These are phyloP conservation scores for Crenuchus spilurus DNA, from an alignment of 2,797 vertebrate genomes.

Conservation along the genomic window DNA sequence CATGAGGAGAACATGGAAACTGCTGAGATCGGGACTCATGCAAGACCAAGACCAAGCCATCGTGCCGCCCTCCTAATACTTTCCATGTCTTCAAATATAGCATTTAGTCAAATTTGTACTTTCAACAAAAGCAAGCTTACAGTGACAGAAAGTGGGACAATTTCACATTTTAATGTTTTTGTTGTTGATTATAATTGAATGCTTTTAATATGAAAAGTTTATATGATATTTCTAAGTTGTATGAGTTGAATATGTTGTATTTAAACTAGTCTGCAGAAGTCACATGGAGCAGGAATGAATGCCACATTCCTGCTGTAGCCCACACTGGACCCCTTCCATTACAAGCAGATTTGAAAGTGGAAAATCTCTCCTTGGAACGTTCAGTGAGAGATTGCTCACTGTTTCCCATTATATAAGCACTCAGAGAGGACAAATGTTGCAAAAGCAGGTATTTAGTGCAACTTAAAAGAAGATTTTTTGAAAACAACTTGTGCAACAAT, in stretches of 20 bases:
- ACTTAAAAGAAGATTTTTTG: neutral
- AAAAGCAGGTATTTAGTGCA: constrained; percentile 20
- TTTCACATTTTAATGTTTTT: no score
- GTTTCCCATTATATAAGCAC: constrained; percentile 49
- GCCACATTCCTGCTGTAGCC: constrained; percentile 33
- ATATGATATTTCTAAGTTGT: no score
- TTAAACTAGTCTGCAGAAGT: neutral
- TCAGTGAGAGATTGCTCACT: constrained; percentile 31
- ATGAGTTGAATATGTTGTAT: neutral
- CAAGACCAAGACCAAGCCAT: no score
- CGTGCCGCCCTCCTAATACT: no score
- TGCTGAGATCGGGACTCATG: no score
- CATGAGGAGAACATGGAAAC: no score
- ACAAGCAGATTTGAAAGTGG: constrained; percentile 51
- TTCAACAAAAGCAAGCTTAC: no score
- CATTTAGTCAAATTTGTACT: no score
- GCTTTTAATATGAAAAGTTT: no score
- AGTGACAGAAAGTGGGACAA: no score
- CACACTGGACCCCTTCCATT: constrained; percentile 43
- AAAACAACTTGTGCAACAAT: constrained; percentile 23
- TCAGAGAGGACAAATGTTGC: constrained; percentile 33
- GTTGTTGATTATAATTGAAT: no score
- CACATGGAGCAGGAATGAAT: constrained; percentile 13
- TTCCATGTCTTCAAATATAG: no score
- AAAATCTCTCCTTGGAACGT: constrained; percentile 50